phyloP scores from a whole-genome alignment of 2,113 vertebrate species.

The Leucosticte australis region DNA sequence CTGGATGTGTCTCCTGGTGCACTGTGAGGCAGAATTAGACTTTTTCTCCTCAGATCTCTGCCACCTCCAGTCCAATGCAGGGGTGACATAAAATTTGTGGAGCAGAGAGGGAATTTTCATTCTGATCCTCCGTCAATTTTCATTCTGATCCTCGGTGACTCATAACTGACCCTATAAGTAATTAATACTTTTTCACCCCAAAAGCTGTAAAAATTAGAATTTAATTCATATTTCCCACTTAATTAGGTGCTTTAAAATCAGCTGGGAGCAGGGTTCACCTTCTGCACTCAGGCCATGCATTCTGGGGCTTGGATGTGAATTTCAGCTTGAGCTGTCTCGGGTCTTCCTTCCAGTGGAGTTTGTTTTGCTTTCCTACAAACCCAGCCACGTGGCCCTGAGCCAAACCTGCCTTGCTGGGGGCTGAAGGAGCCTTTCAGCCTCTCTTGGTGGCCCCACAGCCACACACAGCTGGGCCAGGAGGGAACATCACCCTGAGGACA shows the following conservation, averaged over 20 bases:
- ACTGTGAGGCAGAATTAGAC: background rate
- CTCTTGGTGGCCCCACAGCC: background rate
- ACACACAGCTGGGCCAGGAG: background rate
- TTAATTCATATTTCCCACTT: background rate
- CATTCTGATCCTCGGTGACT: background rate
- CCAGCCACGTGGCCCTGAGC: background rate
- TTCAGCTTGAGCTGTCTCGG: background rate
- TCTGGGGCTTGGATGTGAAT: background rate
- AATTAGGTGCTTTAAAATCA: background rate
- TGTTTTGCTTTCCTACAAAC: background rate
- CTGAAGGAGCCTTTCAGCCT: slow-evolving; percentile 37
- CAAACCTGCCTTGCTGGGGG: background rate
- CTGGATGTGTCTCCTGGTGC: background rate
- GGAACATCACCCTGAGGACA: background rate
- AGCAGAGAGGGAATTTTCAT: background rate
- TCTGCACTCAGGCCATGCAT: background rate
- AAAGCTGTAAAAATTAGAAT: background rate
- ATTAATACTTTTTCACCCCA: background rate
- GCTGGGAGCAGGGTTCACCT: background rate
- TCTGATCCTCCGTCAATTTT: background rate
- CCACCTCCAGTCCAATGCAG: background rate
- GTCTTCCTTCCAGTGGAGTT: background rate
- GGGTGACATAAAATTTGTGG: background rate
- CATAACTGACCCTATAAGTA: background rate
- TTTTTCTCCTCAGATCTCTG: background rate